phyloP scores from a whole-genome alignment of 2,797 vertebrate species.

The Zenarchopterus dispar region DNA sequence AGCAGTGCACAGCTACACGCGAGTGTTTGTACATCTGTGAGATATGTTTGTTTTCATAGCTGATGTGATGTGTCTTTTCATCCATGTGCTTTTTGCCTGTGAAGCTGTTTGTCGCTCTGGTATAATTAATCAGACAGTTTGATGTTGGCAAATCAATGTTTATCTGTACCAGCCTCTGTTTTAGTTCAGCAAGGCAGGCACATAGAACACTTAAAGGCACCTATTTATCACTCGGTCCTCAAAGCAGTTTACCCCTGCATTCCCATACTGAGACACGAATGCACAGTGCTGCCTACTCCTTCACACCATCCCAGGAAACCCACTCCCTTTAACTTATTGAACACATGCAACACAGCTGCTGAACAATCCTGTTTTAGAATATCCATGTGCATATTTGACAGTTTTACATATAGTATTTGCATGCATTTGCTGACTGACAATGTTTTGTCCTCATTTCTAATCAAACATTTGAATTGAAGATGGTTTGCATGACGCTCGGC shows the following conservation, averaged over 20 bases:
- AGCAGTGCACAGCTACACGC: conserved; percentile 18
- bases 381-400: conserved; percentile 2
- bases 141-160: conserved; percentile 75
- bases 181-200: conserved; percentile 68
- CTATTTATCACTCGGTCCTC: conserved; percentile 64
- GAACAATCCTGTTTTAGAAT: conserved; percentile 46
- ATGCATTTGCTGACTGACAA: conserved; percentile 21
- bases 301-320: conserved; percentile 46
- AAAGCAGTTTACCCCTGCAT: conserved; percentile 38
- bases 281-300: conserved; percentile 18
- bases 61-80: conserved; percentile 37
- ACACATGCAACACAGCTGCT: conserved; percentile 30
- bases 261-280: conserved; percentile 15
- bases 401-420: not conserved
- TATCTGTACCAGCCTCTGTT: conserved; percentile 62
- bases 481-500: conserved; percentile 45
- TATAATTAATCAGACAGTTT: conserved; percentile 77
- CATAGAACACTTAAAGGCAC: conserved; percentile 51
- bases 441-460: conserved; percentile 58
- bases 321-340: conserved; percentile 49
- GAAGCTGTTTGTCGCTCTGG: conserved; percentile 40
- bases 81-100: conserved; percentile 38
- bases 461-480: conserved; percentile 61
- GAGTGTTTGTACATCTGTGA: conserved; percentile 36
- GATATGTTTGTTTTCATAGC: conserved; percentile 45